Conservation (phyloP, 2,113 vertebrate species). For the Phodopus roborovskii region DNA sequence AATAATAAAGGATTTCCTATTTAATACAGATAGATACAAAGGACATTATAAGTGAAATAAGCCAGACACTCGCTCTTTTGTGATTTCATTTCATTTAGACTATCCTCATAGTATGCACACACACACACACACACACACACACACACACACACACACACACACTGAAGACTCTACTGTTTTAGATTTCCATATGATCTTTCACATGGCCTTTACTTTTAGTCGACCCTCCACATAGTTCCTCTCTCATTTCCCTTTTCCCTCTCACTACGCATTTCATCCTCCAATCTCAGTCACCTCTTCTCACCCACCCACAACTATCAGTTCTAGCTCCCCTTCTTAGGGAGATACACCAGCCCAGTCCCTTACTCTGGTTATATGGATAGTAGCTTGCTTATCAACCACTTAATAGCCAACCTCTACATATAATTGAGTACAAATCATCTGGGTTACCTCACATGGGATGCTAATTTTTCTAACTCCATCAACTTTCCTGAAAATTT, state of each 20-base stretch:
- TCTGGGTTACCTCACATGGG: neutral
- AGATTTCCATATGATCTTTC: neutral
- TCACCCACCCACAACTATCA: neutral
- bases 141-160: no score
- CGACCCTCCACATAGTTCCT: neutral
- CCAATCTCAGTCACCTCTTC: neutral
- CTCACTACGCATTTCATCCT: neutral
- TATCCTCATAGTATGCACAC: neutral
- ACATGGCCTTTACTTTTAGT: neutral
- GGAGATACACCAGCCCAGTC: neutral
- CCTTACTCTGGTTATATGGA: neutral
- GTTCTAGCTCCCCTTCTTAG: neutral
- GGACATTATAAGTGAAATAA: neutral
- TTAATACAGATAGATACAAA: neutral
- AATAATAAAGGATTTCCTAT: neutral
- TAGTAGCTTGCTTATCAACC: neutral
- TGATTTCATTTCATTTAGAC: neutral
- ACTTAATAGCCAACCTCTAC: neutral
- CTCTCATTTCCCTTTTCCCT: neutral
- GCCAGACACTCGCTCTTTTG: neutral
- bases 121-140: no score
- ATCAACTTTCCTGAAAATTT: neutral
- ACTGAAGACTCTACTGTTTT: neutral
- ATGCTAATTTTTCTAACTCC: neutral
- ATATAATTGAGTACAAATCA: neutral